phyloP scores from a whole-genome alignment of 2,797 vertebrate species.

The Rhinatrema bivittatum region DNA sequence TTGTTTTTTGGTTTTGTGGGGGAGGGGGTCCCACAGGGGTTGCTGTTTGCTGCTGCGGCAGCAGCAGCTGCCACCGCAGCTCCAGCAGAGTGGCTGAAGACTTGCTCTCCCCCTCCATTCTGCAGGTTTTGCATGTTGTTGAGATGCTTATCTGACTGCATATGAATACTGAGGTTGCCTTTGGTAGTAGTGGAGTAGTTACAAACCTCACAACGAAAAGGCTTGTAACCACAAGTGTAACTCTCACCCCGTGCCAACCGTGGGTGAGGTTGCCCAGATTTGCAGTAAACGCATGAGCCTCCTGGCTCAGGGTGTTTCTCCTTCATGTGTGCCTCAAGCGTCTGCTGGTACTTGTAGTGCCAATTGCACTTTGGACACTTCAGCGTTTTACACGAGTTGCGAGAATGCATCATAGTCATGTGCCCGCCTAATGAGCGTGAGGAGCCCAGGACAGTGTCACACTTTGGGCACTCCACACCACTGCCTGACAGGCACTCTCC shows the following conservation, averaged over 20 bases:
- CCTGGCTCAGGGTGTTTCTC: constrained; percentile 97
- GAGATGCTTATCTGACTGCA: constrained; percentile 98
- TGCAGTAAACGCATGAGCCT: constrained; percentile 89
- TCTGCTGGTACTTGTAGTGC: constrained; percentile 99
- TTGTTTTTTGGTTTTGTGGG: constrained; percentile 98
- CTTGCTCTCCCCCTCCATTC: constrained; percentile 91
- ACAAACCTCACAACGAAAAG: constrained; percentile 97
- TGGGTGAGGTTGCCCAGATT: constrained; percentile 90
- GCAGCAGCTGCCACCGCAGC: constrained; percentile 70
- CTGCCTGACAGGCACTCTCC: constrained; percentile 89
- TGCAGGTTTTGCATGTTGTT: constrained; percentile 99
- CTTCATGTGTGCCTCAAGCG: constrained; percentile 98
- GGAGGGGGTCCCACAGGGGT: constrained; percentile 85
- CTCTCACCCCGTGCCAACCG: constrained; percentile 95
- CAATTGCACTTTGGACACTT: constrained; percentile 99
- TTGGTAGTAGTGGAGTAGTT: constrained; percentile 99
- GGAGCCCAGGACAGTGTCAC: constrained; percentile 94
- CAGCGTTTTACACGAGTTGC: constrained; percentile 97
- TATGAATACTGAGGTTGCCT: constrained; percentile 98
- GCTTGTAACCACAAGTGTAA: constrained; percentile 98
- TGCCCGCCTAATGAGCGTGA: constrained; percentile 94
- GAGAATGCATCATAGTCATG: constrained; percentile 99
- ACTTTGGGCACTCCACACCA: constrained; percentile 95
- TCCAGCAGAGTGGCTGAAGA: constrained; percentile 81
- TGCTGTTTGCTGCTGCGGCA: constrained; percentile 69